Evolutionary conservation across 2,113 vertebrate genomes (phyloP).

Genomic region (Scatophagus argus): DNA sequence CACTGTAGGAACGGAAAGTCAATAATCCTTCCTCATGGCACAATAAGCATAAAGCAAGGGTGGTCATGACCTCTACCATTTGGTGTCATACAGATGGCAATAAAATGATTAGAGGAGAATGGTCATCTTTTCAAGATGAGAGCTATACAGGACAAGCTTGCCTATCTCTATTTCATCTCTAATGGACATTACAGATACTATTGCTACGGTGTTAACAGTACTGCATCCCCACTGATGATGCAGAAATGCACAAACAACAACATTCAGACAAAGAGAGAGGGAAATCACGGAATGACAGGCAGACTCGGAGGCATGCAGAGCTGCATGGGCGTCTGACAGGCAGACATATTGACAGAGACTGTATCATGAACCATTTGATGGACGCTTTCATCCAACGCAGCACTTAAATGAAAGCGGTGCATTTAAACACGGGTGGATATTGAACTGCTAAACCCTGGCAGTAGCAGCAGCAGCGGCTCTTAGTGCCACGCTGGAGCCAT

Average conservation of each 20-base stretch:
- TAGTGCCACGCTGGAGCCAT: conserved; percentile 14
- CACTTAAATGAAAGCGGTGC: background rate
- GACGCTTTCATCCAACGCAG: conserved; percentile 27
- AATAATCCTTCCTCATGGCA: conserved; percentile 13
- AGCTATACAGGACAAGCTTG: background rate
- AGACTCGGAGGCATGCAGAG: background rate
- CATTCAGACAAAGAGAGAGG: conserved; percentile 11
- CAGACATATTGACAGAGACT: conserved; percentile 34
- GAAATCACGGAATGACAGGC: conserved; percentile 6
- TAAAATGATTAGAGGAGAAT: background rate
- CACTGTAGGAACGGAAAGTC: conserved; percentile 21
- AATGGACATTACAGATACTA: background rate
- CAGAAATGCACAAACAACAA: background rate
- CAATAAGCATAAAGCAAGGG: background rate
- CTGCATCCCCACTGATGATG: no score
- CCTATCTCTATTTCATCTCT: background rate
- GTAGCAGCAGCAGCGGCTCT: background rate
- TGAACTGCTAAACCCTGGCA: conserved; percentile 5
- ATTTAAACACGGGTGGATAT: conserved; percentile 31
- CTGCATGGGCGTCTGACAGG: conserved; percentile 34
- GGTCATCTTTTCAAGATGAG: background rate
- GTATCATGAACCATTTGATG: conserved; percentile 16
- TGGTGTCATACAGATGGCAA: background rate
- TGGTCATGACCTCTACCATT: conserved; percentile 38
- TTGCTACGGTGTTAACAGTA: background rate